Evolutionary conservation across 2,797 vertebrate genomes (phyloP).

Genomic region (Crypturellus tataupa): DNA sequence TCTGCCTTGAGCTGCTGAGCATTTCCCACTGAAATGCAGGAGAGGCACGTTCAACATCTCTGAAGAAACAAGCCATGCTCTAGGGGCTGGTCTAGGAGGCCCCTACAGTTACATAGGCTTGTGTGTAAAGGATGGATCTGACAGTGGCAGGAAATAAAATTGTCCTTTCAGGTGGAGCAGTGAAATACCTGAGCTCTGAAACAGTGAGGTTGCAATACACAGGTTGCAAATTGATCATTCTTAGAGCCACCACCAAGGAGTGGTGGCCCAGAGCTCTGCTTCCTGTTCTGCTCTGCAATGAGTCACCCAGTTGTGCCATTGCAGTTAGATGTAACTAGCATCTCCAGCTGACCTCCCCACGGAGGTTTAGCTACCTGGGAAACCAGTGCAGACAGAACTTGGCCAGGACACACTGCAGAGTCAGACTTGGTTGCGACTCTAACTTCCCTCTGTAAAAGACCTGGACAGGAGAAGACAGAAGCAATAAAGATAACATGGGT

Average conservation of each 20-base stretch:
- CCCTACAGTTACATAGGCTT: not conserved
- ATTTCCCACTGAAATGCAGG: not conserved
- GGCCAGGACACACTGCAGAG: not conserved
- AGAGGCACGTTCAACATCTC: not conserved
- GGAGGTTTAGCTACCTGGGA: not conserved
- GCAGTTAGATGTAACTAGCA: not conserved
- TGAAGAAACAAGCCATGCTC: not conserved
- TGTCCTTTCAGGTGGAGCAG: not conserved
- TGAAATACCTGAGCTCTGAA: not conserved
- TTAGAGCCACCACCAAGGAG: not conserved
- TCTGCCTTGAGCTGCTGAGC: not conserved
- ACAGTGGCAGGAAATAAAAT: not conserved
- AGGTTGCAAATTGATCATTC: not conserved
- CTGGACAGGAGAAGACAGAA: fast-evolving
- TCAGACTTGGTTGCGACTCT: not conserved
- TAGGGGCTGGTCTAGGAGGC: not conserved
- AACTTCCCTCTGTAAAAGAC: not conserved
- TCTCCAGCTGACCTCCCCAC: not conserved
- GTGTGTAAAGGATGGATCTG: not conserved
- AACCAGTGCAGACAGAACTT: not conserved
- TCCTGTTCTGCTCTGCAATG: not conserved
- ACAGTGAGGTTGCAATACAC: not conserved
- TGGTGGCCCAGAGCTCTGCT: not conserved
- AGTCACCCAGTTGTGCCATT: not conserved
- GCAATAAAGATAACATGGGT: not conserved